A percentile compares a stretch with the other conserved stretches of the same genome.
Evolutionary conservation across 2,797 vertebrate species (phyloP).

Genomic region (Dendrocincla fuliginosa): DNA sequence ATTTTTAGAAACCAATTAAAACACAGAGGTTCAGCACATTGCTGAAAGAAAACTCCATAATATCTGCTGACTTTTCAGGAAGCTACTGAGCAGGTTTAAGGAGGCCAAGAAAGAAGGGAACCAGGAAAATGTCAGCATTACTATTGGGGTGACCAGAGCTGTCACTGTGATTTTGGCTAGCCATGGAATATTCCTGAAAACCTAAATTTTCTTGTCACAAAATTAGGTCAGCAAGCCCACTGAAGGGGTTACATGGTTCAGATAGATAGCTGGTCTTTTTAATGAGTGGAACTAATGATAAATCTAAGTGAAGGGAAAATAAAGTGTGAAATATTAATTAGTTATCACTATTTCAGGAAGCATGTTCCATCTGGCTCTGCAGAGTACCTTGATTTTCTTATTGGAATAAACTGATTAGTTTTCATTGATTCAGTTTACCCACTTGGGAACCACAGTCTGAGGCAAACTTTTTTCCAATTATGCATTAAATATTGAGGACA

Average conservation of each 20-base stretch:
- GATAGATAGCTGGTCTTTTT: neutral
- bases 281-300: neutral
- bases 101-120: neutral
- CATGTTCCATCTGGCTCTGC: neutral
- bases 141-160: neutral
- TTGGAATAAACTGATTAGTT: neutral
- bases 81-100: neutral
- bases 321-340: neutral
- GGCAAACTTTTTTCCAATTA: neutral
- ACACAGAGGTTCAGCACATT: neutral
- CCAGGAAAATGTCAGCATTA: neutral
- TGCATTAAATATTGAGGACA: neutral
- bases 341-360: neutral
- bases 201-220: neutral
- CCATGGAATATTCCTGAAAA: neutral
- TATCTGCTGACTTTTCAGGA: neutral
- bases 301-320: neutral
- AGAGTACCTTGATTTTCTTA: neutral
- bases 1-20: neutral
- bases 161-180: neutral
- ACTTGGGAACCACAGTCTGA: neutral
- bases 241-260: neutral
- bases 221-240: neutral
- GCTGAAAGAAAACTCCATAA: neutral
- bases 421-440: neutral